Evolutionary conservation across 2,888 invertebrate species (phyloP).

Genomic region (Lasioglossum oenotherae): DNA sequence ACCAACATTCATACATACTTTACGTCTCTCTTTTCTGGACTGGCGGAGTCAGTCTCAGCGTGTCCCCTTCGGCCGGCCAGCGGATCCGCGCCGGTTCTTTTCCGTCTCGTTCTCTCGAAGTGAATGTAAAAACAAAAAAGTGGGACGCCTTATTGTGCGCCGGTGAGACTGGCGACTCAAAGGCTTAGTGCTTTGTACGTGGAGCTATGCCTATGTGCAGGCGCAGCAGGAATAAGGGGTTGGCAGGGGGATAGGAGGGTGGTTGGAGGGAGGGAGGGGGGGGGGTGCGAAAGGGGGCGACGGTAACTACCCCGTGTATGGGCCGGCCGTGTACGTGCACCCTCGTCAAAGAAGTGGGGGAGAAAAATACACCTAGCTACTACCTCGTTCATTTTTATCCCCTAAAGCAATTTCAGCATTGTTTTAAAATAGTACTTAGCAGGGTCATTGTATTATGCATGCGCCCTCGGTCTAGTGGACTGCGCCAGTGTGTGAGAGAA

Average conservation of each 20-base stretch:
- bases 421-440: constrained; percentile 85
- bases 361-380: constrained; percentile 84
- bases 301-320: constrained; percentile 77
- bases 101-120: constrained; percentile 62
- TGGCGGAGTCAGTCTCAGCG: constrained; percentile 22
- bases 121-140: constrained; percentile 79
- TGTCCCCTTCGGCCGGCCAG: constrained; percentile 16
- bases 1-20: constrained; percentile 46
- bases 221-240: constrained; percentile 54
- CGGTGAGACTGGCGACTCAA: constrained; percentile 83
- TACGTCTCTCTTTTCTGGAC: constrained; percentile 26
- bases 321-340: constrained; percentile 73
- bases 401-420: constrained; percentile 85
- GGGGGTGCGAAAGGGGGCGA: constrained; percentile 59
- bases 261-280: constrained; percentile 42
- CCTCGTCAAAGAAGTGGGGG: constrained; percentile 81
- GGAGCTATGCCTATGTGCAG: constrained; percentile 69
- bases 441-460: constrained; percentile 85
- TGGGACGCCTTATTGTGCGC: constrained; percentile 83
- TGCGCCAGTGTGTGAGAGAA: constrained; percentile 81
- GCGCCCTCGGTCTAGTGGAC: constrained; percentile 82
- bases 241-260: background rate
- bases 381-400: constrained; percentile 85
- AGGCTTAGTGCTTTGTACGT: constrained; percentile 83
- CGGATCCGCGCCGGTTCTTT: constrained; percentile 22